Evolutionary conservation across 2,113 vertebrate genomes (phyloP).

Genomic region (Chaenocephalus aceratus): DNA sequence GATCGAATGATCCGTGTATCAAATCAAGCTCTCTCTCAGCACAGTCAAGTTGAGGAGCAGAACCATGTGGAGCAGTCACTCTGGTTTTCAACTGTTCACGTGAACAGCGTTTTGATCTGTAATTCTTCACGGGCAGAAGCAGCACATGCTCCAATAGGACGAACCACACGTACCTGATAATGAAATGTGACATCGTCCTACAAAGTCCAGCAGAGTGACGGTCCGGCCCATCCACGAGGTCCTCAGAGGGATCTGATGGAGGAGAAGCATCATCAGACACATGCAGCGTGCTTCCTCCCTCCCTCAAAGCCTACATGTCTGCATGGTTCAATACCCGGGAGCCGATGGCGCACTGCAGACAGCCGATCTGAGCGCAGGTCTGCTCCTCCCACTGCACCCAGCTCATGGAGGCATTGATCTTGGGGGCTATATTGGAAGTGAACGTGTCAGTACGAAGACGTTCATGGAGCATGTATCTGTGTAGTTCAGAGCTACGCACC

Average conservation of each 20-base stretch:
- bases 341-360: conserved; percentile 89
- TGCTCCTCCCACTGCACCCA: conserved; percentile 96
- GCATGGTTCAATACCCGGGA: conserved; percentile 82
- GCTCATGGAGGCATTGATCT: conserved; percentile 86
- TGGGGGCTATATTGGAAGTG: conserved; percentile 85
- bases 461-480: neutral
- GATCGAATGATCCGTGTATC: too few species aligned
- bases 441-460: neutral
- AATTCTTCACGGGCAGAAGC: too few species aligned
- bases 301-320: neutral
- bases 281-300: neutral
- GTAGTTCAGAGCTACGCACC: conserved; percentile 79
- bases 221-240: conserved; percentile 88
- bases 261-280: neutral
- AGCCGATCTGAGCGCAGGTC: conserved; percentile 86
- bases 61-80: too few species aligned
- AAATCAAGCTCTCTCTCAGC: too few species aligned
- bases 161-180: conserved; percentile 75
- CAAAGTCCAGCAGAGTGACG: conserved; percentile 91
- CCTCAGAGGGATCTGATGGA: conserved; percentile 87
- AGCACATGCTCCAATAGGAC: neutral
- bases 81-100: too few species aligned
- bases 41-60: too few species aligned
- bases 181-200: conserved; percentile 83
- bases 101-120: too few species aligned